Base-by-base conservation (phyloP, 2,888 invertebrate species). In the Himalopsyche kuldschensis region DNA sequence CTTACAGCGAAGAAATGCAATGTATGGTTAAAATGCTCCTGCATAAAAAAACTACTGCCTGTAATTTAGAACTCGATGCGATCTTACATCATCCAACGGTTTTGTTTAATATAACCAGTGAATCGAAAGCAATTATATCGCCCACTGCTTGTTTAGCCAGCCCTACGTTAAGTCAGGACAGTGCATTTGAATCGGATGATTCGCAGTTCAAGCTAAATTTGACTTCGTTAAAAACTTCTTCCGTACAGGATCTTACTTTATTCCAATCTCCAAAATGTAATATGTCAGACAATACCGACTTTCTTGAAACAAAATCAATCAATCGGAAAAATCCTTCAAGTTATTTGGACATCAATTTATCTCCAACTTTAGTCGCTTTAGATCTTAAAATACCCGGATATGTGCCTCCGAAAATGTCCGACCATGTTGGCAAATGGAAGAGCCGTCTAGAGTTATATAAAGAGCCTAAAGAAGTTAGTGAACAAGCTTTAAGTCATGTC, bases 401-500 rank as follows among this genome's bases (percentile, higher is more conserved):
- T 87, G 90, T 91, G 1, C 92, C 92, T 55, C 78, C 78, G n/a
- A 86, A 89, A 90, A 55, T 88, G 90, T 86, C 89, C 90, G 81
- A 90, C 87, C 82, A 90, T 90, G 3, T 89, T 88, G 83, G 88
- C 87, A 87, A 89, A 88, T 79, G 87, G 89, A 82, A 78, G 27
- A 86, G 86, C 77, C 82, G 86, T 47, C 8, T 90, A 63, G 89
- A 88, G 27, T 87, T 88, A 24, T 89, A 89, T 75, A 89, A 88
- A 81, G 88, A 89, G 79, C 92, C 93, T 3, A 90, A 92, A 86
- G 89, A 90, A 87, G 90, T 93, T 6, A 92, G 93, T 8, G 91
- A 93, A 85, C 91, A 92, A 32, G 91, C 93, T 69, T 90, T 93
- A 24, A 92, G 92, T 86, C 90, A 92, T 75, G 92, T 93, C 85